phyloP scores from a whole-genome alignment of 2,888 invertebrate genomes.

The Coleophora flavipennella region DNA sequence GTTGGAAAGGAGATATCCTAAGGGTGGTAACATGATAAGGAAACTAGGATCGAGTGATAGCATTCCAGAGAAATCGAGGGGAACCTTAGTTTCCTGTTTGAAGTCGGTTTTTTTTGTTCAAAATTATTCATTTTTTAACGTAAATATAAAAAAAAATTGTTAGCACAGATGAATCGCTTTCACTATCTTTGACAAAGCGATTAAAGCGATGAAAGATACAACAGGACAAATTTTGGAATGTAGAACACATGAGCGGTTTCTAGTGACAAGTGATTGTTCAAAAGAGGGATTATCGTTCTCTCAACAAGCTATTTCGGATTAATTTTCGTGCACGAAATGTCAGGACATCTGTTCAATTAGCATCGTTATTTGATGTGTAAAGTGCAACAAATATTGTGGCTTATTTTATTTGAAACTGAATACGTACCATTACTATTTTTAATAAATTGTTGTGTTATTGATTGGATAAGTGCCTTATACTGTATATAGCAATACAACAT shows the following conservation, averaged over 20 bases:
- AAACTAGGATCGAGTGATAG: no score
- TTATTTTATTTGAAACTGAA: slow-evolving; percentile 35
- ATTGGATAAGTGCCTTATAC: no score
- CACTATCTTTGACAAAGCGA: neutral
- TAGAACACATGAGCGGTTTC: slow-evolving; percentile 37
- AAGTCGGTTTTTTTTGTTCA: no score
- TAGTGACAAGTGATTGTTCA: slow-evolving; percentile 57
- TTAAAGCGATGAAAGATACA: neutral
- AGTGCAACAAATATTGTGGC: slow-evolving; percentile 12
- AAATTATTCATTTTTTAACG: no score
- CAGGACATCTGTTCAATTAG: slow-evolving; percentile 55
- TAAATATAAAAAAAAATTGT: no score
- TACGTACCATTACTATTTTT: no score
- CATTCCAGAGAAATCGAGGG: no score
- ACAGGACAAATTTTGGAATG: slow-evolving; percentile 3
- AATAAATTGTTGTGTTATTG: no score
- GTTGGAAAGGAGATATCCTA: no score
- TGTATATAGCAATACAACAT: no score
- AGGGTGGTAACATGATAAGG: no score
- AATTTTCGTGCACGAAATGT: slow-evolving; percentile 44
- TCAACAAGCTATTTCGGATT: slow-evolving; percentile 41
- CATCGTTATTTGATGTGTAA: slow-evolving; percentile 9
- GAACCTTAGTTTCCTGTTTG: no score
- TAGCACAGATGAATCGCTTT: neutral
- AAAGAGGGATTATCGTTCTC: slow-evolving; percentile 45